phyloP scores from a whole-genome alignment of 2,797 vertebrate genomes.

The Gorsachius magnificus region DNA sequence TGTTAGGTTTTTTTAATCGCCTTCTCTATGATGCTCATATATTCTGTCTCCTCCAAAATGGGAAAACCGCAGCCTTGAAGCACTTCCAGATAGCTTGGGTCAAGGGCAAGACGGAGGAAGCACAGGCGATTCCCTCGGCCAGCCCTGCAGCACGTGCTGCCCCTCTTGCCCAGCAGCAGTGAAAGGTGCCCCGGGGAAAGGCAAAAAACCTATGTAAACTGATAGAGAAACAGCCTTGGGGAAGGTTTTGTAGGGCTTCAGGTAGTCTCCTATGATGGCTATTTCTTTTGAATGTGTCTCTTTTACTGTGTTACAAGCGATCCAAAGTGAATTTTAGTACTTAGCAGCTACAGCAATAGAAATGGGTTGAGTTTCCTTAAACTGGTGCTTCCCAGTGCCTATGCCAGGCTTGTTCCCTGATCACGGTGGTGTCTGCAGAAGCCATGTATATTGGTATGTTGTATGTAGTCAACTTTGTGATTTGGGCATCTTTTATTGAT shows the following conservation, averaged over 20 bases:
- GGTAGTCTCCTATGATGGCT: neutral
- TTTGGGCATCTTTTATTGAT: neutral
- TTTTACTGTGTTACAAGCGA: fast-evolving
- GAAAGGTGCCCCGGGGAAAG: neutral
- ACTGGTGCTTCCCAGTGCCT: neutral
- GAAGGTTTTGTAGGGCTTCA: neutral
- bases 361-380: neutral
- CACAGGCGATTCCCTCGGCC: neutral
- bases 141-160: neutral
- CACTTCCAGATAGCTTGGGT: neutral
- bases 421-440: neutral
- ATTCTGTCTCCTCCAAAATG: neutral
- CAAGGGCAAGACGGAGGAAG: neutral
- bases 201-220: neutral
- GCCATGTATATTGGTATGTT: neutral
- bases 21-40: neutral
- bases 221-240: neutral
- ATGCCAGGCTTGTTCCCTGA: neutral
- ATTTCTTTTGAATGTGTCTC: fast-evolving
- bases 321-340: neutral
- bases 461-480: neutral
- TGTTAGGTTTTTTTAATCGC: neutral
- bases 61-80: neutral
- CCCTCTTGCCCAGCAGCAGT: neutral
- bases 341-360: neutral